Percentiles rank a stretch among this genome's conserved stretches.
Evolutionary conservation across 2,113 vertebrate species (phyloP).

Genomic region (Diglossa brunneiventris): DNA sequence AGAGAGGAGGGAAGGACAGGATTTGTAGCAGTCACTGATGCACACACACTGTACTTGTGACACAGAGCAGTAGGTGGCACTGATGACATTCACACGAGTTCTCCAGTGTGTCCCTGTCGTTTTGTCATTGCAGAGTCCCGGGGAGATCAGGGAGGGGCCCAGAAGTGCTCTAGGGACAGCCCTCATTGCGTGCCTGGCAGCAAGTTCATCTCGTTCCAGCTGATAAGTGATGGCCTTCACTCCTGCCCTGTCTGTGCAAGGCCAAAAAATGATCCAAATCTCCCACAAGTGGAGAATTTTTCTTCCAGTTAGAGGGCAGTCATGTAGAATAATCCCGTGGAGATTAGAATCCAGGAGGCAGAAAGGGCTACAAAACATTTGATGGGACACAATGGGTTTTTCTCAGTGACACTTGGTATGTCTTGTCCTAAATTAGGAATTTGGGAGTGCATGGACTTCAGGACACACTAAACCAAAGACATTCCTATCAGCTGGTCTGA

Average conservation of each 20-base stretch:
- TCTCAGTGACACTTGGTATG: background rate
- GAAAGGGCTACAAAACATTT: background rate
- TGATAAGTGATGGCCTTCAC: accelerated
- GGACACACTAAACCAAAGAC: background rate
- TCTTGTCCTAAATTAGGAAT: background rate
- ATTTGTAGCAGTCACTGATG: background rate
- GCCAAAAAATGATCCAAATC: background rate
- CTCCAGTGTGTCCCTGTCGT: background rate
- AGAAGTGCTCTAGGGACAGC: background rate
- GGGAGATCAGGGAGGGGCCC: background rate
- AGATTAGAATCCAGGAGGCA: background rate
- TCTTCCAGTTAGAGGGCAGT: background rate
- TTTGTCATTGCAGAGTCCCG: background rate
- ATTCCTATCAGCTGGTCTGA: background rate
- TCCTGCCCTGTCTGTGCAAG: background rate
- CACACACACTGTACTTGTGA: background rate
- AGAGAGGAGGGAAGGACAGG: background rate
- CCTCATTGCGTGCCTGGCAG: background rate
- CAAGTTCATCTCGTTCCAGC: background rate
- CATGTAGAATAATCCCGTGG: background rate
- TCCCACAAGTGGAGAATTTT: background rate
- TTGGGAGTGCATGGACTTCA: background rate
- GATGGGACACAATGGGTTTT: background rate
- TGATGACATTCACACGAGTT: background rate
- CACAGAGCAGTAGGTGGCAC: conserved; percentile 33